Evolutionary conservation across 2,797 vertebrate species (phyloP).

Genomic region (Darevskia mixta): DNA sequence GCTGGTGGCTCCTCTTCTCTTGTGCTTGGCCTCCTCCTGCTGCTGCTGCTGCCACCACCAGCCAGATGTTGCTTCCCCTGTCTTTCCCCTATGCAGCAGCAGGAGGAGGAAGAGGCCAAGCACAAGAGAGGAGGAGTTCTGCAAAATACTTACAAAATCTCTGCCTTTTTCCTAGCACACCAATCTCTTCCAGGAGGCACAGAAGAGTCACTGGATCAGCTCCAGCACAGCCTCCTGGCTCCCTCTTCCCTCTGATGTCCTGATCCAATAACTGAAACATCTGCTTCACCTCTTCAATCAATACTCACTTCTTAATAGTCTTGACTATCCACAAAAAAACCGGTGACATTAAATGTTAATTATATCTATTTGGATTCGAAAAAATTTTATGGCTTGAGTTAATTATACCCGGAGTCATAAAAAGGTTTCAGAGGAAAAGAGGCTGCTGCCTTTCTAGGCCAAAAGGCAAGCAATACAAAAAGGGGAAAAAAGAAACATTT

Average conservation of each 20-base stretch:
- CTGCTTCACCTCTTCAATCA: slow-evolving; percentile 75
- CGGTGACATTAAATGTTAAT: slow-evolving; percentile 80
- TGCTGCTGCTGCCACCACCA: no score
- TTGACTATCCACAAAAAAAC: slow-evolving; percentile 76
- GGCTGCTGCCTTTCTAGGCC: slow-evolving; percentile 63
- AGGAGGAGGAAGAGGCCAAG: background rate
- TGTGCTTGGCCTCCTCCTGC: no score
- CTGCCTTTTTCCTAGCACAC: background rate
- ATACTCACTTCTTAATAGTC: slow-evolving; percentile 74
- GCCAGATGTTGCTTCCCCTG: no score
- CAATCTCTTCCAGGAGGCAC: background rate
- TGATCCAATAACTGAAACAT: slow-evolving; percentile 58
- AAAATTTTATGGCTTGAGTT: slow-evolving; percentile 78
- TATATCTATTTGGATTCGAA: slow-evolving; percentile 80
- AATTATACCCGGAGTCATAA: slow-evolving; percentile 80
- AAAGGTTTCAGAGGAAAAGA: slow-evolving; percentile 78
- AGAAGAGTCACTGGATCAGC: slow-evolving; percentile 22
- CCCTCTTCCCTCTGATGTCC: background rate
- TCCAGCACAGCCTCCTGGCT: slow-evolving; percentile 28
- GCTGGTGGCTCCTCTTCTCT: no score
- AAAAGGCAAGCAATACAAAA: slow-evolving; percentile 56
- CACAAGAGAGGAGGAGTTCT: background rate
- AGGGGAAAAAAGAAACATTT: background rate
- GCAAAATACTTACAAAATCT: background rate
- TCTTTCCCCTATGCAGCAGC: no score